Evolutionary conservation across 2,888 invertebrate genomes (phyloP), one percentile per base, ranked within the genome.

Genomic region (Drosophila vallismaia): DNA sequence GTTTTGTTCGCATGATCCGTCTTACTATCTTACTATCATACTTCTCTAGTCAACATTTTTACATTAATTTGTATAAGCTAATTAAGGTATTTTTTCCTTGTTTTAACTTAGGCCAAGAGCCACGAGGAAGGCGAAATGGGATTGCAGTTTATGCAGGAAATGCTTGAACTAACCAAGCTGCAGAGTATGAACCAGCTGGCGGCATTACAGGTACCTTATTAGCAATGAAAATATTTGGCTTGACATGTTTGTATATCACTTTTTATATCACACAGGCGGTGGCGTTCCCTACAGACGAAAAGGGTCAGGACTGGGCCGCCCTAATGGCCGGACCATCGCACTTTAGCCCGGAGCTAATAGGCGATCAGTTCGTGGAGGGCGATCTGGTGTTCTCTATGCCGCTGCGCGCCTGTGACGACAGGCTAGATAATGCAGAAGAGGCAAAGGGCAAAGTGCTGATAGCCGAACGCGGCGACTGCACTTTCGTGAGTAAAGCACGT

Each of bases 141-240:
- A 0, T 92, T 98, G 36, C 93, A 96, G 10, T 99, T 99, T 90
- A 98, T 99, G 98, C 96, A 97, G 88, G 99, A 99, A 92, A 98
- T 99, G 97, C 94, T 97, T 1, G 97, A 97, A 89, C 92, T 98
- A 76, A 97, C 97, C 54, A 96, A 96, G 78, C 92, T 95, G 69
- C 94, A 96, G 88, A 89, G 81, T 63, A 77, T 91, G 62, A 91
- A 91, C 79, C 90, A 91, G 64, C 69, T 92, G 55, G 89, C 91
- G 6, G 90, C 92, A 69, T 76, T 92, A 49, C 92, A 92, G 88
- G 92, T 91, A 19, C 67, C 38, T 83, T 75, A 78, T 60, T 33
- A 54, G 10, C 33, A 9, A 9, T 19, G 5, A 31, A 0, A 31
- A 1, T 1, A 12, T 31, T 28, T 28, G 29, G 14, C 42, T 33